Percentiles rank a stretch among this genome's conserved stretches.
phyloP scores from a whole-genome alignment of 53 echinoderm and acorn worm genomes.

The Temnopleurus reevesii region DNA sequence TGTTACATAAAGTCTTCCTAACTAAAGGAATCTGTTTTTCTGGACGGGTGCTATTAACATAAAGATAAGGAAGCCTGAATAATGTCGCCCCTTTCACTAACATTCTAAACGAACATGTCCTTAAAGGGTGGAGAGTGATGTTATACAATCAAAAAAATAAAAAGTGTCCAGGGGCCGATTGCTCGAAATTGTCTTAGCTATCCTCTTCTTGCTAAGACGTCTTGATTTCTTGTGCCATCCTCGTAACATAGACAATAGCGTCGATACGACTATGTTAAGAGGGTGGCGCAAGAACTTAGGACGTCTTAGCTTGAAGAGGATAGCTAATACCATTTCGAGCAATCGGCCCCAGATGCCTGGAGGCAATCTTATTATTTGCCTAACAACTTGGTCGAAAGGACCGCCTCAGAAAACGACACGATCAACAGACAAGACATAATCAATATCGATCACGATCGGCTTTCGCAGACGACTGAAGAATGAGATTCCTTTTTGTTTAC shows the following conservation, averaged over 20 bases:
- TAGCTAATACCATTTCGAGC: no score
- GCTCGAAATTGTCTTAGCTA: no score
- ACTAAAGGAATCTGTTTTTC: neutral
- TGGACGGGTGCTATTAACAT: neutral
- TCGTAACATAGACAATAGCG: no score
- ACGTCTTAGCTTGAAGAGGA: no score
- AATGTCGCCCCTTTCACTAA: neutral
- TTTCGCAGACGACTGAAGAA: neutral
- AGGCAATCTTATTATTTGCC: neutral
- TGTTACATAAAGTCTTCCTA: no score
- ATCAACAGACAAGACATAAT: neutral
- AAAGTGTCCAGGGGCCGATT: neutral
- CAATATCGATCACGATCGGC: neutral
- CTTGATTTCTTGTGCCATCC: no score
- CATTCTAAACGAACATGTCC: slow-evolving; percentile 1
- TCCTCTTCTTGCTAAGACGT: no score
- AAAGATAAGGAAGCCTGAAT: neutral
- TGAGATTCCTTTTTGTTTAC: slow-evolving; percentile 12
- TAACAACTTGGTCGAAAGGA: neutral
- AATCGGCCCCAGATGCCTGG: no score
- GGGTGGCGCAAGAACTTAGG: no score
- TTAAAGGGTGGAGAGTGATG: neutral
- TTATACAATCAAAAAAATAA: neutral
- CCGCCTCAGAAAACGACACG: neutral
- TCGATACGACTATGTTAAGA: no score